A percentile compares a stretch with the other conserved stretches of the same genome.
Conservation (phyloP, 2,797 vertebrate species). For the Odontamblyopus lacepedii region DNA sequence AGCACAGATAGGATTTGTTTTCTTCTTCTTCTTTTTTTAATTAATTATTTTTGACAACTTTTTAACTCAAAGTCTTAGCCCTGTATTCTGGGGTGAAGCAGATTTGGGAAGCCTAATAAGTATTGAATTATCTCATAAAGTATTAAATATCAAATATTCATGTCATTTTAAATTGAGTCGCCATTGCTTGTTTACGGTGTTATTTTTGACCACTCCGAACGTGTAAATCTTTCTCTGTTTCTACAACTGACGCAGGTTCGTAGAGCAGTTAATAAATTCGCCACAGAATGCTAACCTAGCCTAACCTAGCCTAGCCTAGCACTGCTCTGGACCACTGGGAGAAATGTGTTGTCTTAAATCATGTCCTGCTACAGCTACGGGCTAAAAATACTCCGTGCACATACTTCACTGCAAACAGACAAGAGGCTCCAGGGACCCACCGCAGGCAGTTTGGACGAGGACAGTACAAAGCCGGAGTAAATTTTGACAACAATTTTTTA, state of each 20-base stretch:
- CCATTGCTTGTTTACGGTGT: not conserved
- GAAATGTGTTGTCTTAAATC: constrained; percentile 42
- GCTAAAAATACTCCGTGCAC: constrained; percentile 37
- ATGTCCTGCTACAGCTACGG: constrained; percentile 1
- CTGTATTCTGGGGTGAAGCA: too few relatives aligned
- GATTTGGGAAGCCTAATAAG: too few relatives aligned
- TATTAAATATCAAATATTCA: too few relatives aligned
- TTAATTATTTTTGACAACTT: too few relatives aligned
- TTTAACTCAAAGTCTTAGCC: too few relatives aligned
- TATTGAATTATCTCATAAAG: too few relatives aligned
- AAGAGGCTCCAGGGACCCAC: not conserved
- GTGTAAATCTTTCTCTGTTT: constrained; percentile 1
- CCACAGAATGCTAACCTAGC: constrained; percentile 6
- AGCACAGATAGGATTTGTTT: too few relatives aligned
- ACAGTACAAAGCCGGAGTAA: too few relatives aligned
- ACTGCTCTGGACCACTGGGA: constrained; percentile 28
- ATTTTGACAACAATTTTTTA: too few relatives aligned
- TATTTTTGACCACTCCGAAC: constrained; percentile 19
- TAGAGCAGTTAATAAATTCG: constrained; percentile 10
- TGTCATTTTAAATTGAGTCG: too few relatives aligned
- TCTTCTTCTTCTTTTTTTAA: too few relatives aligned
- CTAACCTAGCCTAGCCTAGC: constrained; percentile 14
- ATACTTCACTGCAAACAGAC: constrained; percentile 1
- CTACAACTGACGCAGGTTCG: constrained; percentile 5
- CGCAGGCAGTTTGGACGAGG: not conserved